Evolutionary conservation across 2,113 vertebrate species (phyloP).

Genomic region (Hoplias malabaricus): DNA sequence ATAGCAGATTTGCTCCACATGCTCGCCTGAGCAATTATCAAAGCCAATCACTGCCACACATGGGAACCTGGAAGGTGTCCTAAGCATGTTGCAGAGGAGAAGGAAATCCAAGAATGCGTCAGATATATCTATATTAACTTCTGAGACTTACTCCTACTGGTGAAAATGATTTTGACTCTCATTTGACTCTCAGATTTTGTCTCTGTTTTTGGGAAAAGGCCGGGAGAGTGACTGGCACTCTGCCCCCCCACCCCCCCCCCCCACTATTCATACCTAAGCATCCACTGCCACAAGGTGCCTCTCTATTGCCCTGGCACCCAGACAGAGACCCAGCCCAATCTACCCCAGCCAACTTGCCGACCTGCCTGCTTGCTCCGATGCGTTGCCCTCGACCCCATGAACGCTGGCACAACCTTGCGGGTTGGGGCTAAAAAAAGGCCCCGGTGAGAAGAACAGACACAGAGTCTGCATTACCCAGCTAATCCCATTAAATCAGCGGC

Average conservation of each 20-base stretch:
- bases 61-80: slow-evolving; percentile 61
- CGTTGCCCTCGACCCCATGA: slow-evolving; percentile 73
- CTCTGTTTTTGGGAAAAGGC: not conserved
- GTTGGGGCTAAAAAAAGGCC: slow-evolving; percentile 75
- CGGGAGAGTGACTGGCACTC: not conserved
- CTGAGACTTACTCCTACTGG: not conserved
- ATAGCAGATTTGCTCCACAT: slow-evolving; percentile 72
- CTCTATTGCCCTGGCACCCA: slow-evolving; percentile 24
- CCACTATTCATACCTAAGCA: slow-evolving; percentile 31
- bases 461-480: slow-evolving; percentile 77
- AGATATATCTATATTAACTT: slow-evolving; percentile 17
- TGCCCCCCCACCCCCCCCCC: not conserved
- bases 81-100: slow-evolving; percentile 9
- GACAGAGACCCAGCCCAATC: slow-evolving; percentile 59
- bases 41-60: slow-evolving; percentile 67
- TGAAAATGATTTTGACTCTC: not conserved
- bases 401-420: slow-evolving; percentile 72
- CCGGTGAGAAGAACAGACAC: slow-evolving; percentile 74
- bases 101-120: not conserved
- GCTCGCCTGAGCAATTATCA: slow-evolving; percentile 71
- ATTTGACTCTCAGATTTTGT: not conserved
- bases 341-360: slow-evolving; percentile 28
- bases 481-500: slow-evolving; percentile 79
- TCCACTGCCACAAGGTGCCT: slow-evolving; percentile 19
- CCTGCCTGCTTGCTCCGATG: slow-evolving; percentile 37